Percentiles rank a stretch among this genome's conserved stretches.
Conservation (phyloP, 1,140 invertebrate genomes). For the Cheumatopsyche charites region DNA sequence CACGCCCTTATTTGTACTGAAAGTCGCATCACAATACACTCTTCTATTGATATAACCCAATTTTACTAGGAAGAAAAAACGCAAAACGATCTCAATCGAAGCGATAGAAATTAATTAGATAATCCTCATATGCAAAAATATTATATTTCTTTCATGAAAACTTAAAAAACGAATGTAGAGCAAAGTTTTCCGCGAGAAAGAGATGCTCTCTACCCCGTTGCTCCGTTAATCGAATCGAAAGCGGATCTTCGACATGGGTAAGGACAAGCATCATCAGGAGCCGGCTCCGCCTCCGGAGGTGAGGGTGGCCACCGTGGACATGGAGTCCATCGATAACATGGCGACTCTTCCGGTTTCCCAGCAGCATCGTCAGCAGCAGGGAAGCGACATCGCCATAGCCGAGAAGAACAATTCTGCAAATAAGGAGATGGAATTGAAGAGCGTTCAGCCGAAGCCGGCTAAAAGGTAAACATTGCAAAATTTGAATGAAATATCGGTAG, state of each 20-base stretch:
- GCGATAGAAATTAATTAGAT: too few relatives aligned
- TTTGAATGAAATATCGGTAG: too few relatives aligned
- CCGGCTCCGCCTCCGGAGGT: slow-evolving; percentile 71
- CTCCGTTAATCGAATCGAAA: slow-evolving; percentile 31
- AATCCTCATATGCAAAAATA: too few relatives aligned
- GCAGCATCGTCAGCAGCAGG: slow-evolving; percentile 66
- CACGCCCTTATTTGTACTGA: too few relatives aligned
- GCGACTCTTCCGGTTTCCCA: slow-evolving; percentile 80
- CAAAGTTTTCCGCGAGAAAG: too few relatives aligned
- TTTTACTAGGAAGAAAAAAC: too few relatives aligned
- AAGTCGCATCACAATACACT: too few relatives aligned
- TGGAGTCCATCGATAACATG: slow-evolving; percentile 82
- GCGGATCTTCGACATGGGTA: slow-evolving; percentile 58
- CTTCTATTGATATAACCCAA: too few relatives aligned
- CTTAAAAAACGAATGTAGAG: too few relatives aligned
- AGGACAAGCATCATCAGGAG: slow-evolving; percentile 59
- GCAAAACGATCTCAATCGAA: too few relatives aligned
- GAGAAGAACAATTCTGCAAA: slow-evolving; percentile 81
- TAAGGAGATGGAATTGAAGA: slow-evolving; percentile 86
- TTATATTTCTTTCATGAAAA: too few relatives aligned
- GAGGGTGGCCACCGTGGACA: slow-evolving; percentile 83
- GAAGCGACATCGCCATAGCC: slow-evolving; percentile 70
- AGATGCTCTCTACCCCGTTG: too few relatives aligned
- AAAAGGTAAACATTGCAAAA: slow-evolving; percentile 71
- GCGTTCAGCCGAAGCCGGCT: slow-evolving; percentile 78